Conservation (phyloP, 2,888 invertebrate genomes). For the Druceiella hillmani region DNA sequence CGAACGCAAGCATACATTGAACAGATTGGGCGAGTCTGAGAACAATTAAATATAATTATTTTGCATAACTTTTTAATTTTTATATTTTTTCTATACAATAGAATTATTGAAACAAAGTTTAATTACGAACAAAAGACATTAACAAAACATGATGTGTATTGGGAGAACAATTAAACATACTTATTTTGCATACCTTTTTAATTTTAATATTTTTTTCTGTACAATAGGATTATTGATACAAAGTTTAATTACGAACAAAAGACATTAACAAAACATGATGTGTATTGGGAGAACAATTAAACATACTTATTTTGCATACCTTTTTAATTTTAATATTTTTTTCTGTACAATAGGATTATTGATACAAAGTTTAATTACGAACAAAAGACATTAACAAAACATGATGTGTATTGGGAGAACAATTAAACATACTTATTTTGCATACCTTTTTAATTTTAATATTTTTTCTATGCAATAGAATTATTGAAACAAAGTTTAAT, state of each 20-base stretch:
- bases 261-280: neutral
- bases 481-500: neutral
- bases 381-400: neutral
- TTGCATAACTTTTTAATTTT: neutral
- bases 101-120: neutral
- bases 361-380: neutral
- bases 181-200: neutral
- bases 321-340: neutral
- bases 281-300: slow-evolving; percentile 26
- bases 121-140: neutral
- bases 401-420: too few relatives aligned
- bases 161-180: slow-evolving; percentile 23
- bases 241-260: neutral
- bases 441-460: neutral
- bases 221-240: neutral
- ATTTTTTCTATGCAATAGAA: neutral
- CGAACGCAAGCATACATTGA: slow-evolving; percentile 66
- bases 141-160: too few relatives aligned
- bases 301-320: slow-evolving; percentile 3
- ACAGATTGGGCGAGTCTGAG: slow-evolving; percentile 67
- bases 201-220: neutral
- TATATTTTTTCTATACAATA: neutral
- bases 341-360: neutral
- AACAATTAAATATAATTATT: slow-evolving; percentile 14
- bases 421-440: slow-evolving; percentile 8